These are phyloP conservation scores for Tiliacea aurago DNA, from an alignment of 2,888 invertebrate species.

Conservation along the genomic window DNA sequence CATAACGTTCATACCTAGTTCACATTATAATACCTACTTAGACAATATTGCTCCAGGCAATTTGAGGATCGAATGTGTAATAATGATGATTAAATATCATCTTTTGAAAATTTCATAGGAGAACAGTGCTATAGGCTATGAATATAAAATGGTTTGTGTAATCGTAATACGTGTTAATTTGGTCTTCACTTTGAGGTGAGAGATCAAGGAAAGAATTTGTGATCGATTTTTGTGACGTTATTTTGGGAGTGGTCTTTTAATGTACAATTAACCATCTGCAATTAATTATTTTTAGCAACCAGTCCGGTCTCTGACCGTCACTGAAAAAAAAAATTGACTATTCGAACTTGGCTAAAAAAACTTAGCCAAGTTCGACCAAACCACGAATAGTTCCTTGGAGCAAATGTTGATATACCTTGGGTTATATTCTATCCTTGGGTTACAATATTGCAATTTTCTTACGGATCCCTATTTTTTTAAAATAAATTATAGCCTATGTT, in stretches of 20 bases:
- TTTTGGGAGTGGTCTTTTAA: not conserved
- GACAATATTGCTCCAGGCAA: conserved; percentile 46
- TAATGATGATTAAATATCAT: conserved; percentile 40
- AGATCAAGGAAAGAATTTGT: conserved; percentile 37
- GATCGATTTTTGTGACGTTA: conserved; percentile 19
- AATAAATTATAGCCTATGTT: too few relatives aligned
- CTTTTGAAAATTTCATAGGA: conserved; percentile 33
- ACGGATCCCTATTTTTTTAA: too few relatives aligned
- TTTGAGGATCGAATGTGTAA: conserved; percentile 31
- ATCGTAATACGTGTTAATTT: conserved; percentile 19
- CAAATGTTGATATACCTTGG: too few relatives aligned
- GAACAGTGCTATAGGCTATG: conserved; percentile 20
- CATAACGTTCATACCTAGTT: conserved; percentile 5
- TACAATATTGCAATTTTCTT: too few relatives aligned
- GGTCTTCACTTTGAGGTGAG: conserved; percentile 23
- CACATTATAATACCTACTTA: conserved; percentile 34
- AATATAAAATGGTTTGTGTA: conserved; percentile 24
- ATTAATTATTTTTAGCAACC: too few relatives aligned
- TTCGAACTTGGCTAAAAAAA: too few relatives aligned
- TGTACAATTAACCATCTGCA: too few relatives aligned
- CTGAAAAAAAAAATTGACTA: too few relatives aligned
- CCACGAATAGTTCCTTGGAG: too few relatives aligned
- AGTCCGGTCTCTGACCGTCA: too few relatives aligned
- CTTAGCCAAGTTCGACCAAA: too few relatives aligned
- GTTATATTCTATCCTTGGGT: too few relatives aligned